These are phyloP conservation scores for Glaucopsyche alexis DNA, from an alignment of 2,888 invertebrate species.

Conservation along the genomic window DNA sequence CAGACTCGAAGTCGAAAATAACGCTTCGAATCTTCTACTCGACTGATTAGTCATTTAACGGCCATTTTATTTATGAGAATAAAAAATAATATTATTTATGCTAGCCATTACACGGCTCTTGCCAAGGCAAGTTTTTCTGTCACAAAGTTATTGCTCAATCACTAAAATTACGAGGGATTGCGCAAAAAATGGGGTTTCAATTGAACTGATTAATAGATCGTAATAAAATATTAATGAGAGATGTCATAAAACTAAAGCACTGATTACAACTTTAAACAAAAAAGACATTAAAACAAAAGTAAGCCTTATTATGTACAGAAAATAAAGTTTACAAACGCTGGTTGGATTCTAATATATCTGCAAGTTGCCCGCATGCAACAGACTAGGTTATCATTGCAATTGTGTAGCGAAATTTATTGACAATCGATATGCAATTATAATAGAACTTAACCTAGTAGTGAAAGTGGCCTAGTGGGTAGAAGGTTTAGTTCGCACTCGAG, in stretches of 20 bases:
- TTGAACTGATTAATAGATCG: not conserved
- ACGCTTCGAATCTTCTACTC: no score
- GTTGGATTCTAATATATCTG: not conserved
- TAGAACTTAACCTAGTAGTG: no score
- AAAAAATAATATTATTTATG: not conserved
- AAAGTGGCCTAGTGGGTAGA: no score
- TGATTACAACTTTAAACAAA: not conserved
- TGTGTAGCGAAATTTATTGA: not conserved
- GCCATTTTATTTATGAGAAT: no score
- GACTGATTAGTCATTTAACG: no score
- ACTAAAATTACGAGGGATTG: not conserved
- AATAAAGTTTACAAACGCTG: not conserved
- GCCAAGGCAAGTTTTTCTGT: not conserved
- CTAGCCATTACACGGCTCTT: not conserved
- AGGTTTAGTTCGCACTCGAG: no score
- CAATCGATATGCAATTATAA: not conserved
- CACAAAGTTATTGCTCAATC: not conserved
- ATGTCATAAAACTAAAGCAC: not conserved
- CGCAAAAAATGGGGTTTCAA: not conserved
- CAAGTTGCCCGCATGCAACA: not conserved
- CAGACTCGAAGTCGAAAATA: no score
- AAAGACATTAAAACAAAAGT: not conserved
- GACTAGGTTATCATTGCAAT: no score
- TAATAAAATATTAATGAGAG: not conserved
- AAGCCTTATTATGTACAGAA: not conserved